These are phyloP conservation scores for Paramormyrops hopkinsi DNA, from an alignment of 2,797 vertebrate genomes.

Conservation along the genomic window DNA sequence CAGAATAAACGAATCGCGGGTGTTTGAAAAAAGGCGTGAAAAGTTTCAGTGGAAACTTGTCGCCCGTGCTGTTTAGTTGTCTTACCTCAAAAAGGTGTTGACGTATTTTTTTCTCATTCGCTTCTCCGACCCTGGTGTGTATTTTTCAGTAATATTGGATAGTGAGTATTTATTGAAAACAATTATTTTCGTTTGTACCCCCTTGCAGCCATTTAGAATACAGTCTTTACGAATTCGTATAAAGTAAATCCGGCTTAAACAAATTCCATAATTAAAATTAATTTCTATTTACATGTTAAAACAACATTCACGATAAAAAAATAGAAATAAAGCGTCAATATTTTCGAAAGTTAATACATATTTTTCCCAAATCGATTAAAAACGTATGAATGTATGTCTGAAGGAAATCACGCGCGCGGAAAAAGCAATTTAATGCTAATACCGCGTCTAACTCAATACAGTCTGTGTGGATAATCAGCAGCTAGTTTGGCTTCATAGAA, in stretches of 20 bases:
- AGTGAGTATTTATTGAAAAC: neutral
- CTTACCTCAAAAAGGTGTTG: conserved; percentile 20
- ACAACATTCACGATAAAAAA: neutral
- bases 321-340: neutral
- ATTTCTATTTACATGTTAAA: neutral
- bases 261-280: neutral
- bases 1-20: conserved; percentile 2
- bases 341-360: neutral
- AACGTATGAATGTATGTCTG: neutral
- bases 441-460: conserved; percentile 10
- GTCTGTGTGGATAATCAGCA: conserved; percentile 30
- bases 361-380: neutral
- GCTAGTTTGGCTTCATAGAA: conserved; percentile 32
- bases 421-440: conserved; percentile 28
- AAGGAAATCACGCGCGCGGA: conserved; percentile 27
- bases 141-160: neutral
- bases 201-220: neutral
- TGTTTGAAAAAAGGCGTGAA: conserved; percentile 18
- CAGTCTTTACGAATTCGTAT: neutral
- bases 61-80: conserved; percentile 23
- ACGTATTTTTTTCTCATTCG: neutral
- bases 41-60: conserved; percentile 21
- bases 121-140: neutral
- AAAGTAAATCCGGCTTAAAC: neutral
- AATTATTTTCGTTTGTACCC: neutral